Conservation (phyloP, 2,113 vertebrate genomes). For the Fulmarus glacialis region DNA sequence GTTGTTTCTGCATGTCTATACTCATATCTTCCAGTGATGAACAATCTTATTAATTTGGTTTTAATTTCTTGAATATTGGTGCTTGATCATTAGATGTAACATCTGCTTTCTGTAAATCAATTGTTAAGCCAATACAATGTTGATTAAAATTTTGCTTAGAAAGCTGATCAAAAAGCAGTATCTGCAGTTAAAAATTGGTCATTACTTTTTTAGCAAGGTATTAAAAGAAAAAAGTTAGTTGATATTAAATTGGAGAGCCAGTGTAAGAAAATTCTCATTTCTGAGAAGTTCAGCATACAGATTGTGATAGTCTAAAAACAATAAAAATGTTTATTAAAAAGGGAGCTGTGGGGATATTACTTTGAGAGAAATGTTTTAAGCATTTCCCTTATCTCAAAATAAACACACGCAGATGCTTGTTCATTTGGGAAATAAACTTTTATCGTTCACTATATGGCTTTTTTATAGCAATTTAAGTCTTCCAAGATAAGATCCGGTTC, state of each 20-base stretch:
- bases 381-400: background rate
- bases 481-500: background rate
- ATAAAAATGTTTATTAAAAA: background rate
- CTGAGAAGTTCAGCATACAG: background rate
- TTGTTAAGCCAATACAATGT: background rate
- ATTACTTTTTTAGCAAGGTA: background rate
- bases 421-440: background rate
- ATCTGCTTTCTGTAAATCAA: background rate
- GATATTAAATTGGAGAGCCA: background rate
- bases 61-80: background rate
- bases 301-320: background rate
- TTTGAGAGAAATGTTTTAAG: background rate
- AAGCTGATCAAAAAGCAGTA: background rate
- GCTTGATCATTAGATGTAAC: background rate
- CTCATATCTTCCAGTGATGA: background rate
- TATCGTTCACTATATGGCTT: accelerated
- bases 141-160: background rate
- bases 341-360: background rate
- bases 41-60: background rate
- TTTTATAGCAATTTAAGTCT: background rate
- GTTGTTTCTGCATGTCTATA: background rate
- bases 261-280: background rate
- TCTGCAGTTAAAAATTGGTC: background rate
- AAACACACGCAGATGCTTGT: background rate
- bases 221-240: background rate